These are phyloP conservation scores for Lasius fuliginosus DNA, from an alignment of 2,888 invertebrate genomes.

Conservation along the genomic window DNA sequence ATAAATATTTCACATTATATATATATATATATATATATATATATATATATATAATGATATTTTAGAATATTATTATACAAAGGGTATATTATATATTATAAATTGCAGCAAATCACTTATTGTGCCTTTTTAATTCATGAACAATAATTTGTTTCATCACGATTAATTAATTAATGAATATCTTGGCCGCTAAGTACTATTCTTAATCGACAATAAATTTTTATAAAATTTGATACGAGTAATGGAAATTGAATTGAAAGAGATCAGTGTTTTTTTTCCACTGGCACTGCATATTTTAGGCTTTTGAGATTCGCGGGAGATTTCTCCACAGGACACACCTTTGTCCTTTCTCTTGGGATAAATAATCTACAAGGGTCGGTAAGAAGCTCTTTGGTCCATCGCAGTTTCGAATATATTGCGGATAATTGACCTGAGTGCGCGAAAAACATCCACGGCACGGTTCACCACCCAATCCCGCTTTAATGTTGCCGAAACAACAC, in stretches of 20 bases:
- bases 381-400: slow-evolving; percentile 76
- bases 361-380: slow-evolving; percentile 55
- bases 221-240: slow-evolving; percentile 14
- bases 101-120: background rate
- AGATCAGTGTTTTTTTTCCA: background rate
- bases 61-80: slow-evolving; percentile 1
- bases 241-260: background rate
- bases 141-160: background rate
- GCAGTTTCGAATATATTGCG: slow-evolving; percentile 67
- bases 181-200: background rate
- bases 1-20: background rate
- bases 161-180: slow-evolving; percentile 15
- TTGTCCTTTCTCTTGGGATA: slow-evolving; percentile 17
- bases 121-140: background rate
- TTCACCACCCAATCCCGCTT: slow-evolving; percentile 52
- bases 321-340: slow-evolving; percentile 20
- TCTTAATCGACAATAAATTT: background rate
- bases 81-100: background rate
- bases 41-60: background rate
- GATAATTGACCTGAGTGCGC: slow-evolving; percentile 74
- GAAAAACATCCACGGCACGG: slow-evolving; percentile 68
- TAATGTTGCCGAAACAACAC: slow-evolving; percentile 17
- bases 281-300: slow-evolving; percentile 20
- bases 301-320: slow-evolving; percentile 15
- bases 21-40: no score